Base-by-base conservation (phyloP, 2,113 vertebrate genomes). In the Theristicus caerulescens region DNA sequence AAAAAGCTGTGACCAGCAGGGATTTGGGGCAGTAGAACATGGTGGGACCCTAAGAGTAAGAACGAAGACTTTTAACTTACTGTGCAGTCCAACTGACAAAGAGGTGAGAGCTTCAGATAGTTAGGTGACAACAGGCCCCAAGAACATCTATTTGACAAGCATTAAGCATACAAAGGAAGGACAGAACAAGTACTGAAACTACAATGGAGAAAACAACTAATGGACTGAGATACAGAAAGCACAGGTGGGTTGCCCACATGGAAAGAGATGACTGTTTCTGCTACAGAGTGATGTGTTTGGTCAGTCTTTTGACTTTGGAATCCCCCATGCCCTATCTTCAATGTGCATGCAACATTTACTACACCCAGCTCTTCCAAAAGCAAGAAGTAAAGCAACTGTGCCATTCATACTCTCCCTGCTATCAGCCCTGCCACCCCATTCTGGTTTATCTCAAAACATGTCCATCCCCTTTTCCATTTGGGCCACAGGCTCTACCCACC, bases 271-370 rank as follows among this genome's bases (percentile, higher is more conserved):
- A 58, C 40, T 29, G 5, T 47, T 74, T 70, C 42, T 84, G 9
- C 47, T 71, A 54, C 38, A 77, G 49, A n/a, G 6, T 1, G 4
- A 22, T 25, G 3, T 4, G 4, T 38, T 59, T 64, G 4, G 24
- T 79, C 62, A 69, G 14, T 26, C n/a, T 72, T 64, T 27, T 72
- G 20, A 84, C 25, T 88, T 29, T 34, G 15, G 36, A 90, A 58
- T 58, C 34, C 32, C 46, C 31, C 21, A 46, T 26, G 3, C 20
- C 25, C 42, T 47, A 34, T 42, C 47, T 78, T 12, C 15, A 25
- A 4, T 0, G 1, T 0, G 1, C 52, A 76, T 5, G 24, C 70
- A 70, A 74, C 10, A 24, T 29, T 58, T 62, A 58, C 20, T 38
- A 25, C 14, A 78, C 34, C 40, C 42, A 71, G 44, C 38, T 87